Base-by-base conservation (phyloP, 2,797 vertebrate species). In the Spatula clypeata region DNA sequence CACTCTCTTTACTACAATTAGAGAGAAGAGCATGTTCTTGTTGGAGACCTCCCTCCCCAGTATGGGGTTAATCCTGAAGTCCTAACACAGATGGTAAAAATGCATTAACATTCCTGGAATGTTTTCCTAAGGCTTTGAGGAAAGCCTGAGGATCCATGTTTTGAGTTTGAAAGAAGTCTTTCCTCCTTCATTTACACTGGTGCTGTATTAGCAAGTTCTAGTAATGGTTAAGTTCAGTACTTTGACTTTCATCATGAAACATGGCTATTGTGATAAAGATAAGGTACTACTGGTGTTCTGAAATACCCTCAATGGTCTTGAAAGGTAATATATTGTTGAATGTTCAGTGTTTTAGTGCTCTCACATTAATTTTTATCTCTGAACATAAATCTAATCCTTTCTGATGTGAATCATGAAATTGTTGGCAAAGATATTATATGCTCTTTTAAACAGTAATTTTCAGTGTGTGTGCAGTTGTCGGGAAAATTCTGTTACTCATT, bases 381-480 rank as follows among this genome's bases (percentile, higher is more conserved):
- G 62, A 72, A 53, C 11, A 60, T 51, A 73, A 60, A 80, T 53
- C 16, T 10, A 54, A 4, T 44, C 4, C 31, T 45, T 79, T n/a
- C 42, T 21, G 26, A 5, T 57, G 42, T 27, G 32, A 80, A 40
- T 77, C 11, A 6, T 44, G 36, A 60, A 54, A 81, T 54, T 73
- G 8, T 77, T 57, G 42, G 24, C 67, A 57, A 2, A 2, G 27
- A 20, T 79, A 72, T 94, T 93, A 76, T 81, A 86, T 94, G 36
- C 70, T 79, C 85, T 58, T 80, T 85, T 89, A 82, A 90, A 88
- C 38, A 86, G 62, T 53, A 70, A 18, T 81, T 83, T 95, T 93
- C 77, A 66, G 36, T 61, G 40, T 74, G 21, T 76, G 32, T 66
- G 44, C 42, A 38, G 21, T 69, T 90, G 36, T 79, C 85, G 82